These are phyloP conservation scores for Malurus splendens DNA, from an alignment of 2,797 vertebrate genomes.

Conservation along the genomic window DNA sequence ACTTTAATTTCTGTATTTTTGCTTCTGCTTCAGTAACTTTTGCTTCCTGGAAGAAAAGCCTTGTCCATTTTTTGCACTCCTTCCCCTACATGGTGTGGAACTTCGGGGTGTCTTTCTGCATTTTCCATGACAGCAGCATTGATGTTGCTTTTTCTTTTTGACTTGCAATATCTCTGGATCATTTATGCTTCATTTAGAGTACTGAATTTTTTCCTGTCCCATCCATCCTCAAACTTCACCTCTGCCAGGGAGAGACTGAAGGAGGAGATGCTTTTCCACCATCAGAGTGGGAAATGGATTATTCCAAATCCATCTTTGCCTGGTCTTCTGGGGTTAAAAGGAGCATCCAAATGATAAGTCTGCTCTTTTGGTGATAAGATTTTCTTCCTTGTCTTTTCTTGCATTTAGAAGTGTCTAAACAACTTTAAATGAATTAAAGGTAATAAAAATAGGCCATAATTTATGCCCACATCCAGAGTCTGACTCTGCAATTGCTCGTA, in stretches of 20 bases:
- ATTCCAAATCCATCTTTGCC: background rate
- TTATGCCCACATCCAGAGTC: background rate
- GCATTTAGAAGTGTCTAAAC: background rate
- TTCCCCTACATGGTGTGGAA: fast-evolving
- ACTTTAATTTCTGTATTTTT: background rate
- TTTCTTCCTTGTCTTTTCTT: background rate
- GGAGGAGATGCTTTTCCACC: background rate
- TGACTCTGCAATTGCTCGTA: background rate
- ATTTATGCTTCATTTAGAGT: background rate
- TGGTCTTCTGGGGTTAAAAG: background rate
- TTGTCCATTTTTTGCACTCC: background rate
- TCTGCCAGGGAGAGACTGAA: background rate
- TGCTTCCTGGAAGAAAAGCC: background rate
- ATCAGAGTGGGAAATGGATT: background rate
- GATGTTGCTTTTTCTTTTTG: background rate
- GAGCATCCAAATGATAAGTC: background rate
- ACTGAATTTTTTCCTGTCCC: background rate
- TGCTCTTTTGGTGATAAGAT: background rate
- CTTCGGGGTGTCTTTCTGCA: background rate
- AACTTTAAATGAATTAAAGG: background rate
- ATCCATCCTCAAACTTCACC: background rate
- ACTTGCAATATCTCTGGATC: background rate
- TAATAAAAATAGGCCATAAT: background rate
- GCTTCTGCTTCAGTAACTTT: slow-evolving; percentile 13
- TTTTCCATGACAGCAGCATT: background rate